Evolutionary conservation across 2,797 vertebrate genomes (phyloP), one percentile per base, ranked within the genome.

Genomic region (Acipenser oxyrinchus): DNA sequence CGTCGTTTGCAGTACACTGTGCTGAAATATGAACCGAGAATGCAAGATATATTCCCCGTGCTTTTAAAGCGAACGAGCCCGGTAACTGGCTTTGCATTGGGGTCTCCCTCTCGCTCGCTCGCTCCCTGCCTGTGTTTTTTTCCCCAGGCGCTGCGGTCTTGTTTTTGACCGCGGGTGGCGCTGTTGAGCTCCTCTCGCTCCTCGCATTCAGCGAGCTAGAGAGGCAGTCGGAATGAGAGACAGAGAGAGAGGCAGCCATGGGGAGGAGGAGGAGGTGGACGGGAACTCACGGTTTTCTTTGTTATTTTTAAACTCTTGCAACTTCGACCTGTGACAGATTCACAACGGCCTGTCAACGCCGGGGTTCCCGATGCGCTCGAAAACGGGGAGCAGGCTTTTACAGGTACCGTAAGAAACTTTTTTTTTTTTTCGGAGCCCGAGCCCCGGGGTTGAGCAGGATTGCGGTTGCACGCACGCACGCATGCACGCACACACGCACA

Each of bases 301-400:
- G 88, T 90, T 85, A 86, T 88, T 89, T 82, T 71, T 86, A 86
- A 91, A 90, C 77, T 89, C 80, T 64, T 74, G 74, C 82, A 73
- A n/a, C 76, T 81, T 79, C 78, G 73, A 76, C 73, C 81, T 70
- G 88, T 91, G 88, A 82, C 82, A 79, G 63, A 78, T 77, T 69
- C 65, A 64, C 75, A 67, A 76, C 23, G 75, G 75, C 73, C 70
- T 49, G 85, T 69, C 74, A 76, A 70, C 76, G 69, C 75, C 78
- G 83, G 67, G 70, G 70, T 68, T 74, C 72, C 83, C 81, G 85
- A 83, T 83, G 87, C 87, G 73, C 78, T 53, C 80, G 73, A 68
- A 76, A 78, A 82, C 82, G 78, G 82, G 78, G 60, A 73, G 79
- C 69, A 79, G 78, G 75, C 82, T 81, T 74, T 76, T 82, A 81